Base-by-base conservation (phyloP, 2,113 vertebrate species). In the Oceanodroma tethys region DNA sequence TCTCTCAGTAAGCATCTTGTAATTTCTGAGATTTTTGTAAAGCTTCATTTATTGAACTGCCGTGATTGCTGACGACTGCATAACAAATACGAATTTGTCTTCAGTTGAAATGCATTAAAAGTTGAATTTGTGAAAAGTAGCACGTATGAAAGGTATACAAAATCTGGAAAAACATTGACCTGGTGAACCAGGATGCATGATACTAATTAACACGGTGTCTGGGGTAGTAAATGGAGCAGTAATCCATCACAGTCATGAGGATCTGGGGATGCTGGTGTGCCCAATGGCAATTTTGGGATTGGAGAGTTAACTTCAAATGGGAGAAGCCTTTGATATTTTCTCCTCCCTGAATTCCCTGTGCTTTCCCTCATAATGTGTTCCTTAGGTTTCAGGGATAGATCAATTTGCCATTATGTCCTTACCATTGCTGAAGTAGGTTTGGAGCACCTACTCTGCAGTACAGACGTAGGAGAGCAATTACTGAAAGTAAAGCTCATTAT, bases 1-100 rank as follows among this genome's bases (percentile, higher is more conserved):
- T 88, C 55, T 81, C 88, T 96, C 94, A 96, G 71, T 34, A 94
- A 93, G 12, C 48, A 62, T 82, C 21, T 65, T 74, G 78, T 75
- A 86, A 95, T 47, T 92, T 95, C 56, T 53, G 21, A 78, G 38
- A 30, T 20, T 32, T 92, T 56, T 72, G 13, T 48, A 72, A 90
- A 88, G 9, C 40, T 78, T 93, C 18, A 6, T 84, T 74, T 94
- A 56, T n/a, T 91, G 65, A 72, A 48, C 58, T 75, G 16, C 18
- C 7, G 3, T 52, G 56, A 65, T 8, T 81, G 13, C 65, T 60
- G 75, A 74, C 86, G 52, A 40, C 30, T 3, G 11, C 11, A 40
- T 62, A 52, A 43, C 11, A 83, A 83, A 43, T 29, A 63, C 0
- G 7, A 86, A 53, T 62, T 95, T 90, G 2, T 88, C 40, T 55